A percentile compares a stretch with the other conserved stretches of the same genome.
phyloP scores from a whole-genome alignment of 2,113 vertebrate species.

The Muntiacus muntjak region DNA sequence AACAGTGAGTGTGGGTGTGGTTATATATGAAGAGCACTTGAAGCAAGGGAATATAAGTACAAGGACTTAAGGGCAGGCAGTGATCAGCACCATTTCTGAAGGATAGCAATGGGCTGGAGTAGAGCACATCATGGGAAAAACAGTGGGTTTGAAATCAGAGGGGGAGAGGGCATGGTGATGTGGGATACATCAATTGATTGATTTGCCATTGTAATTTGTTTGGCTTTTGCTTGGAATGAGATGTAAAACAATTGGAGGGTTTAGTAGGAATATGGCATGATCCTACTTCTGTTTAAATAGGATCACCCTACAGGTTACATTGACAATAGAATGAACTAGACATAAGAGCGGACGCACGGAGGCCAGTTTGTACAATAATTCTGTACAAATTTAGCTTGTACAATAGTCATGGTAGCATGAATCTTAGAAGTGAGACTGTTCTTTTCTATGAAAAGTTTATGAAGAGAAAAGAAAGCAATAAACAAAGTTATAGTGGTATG shows the following conservation, averaged over 20 bases:
- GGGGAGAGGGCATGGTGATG: background rate
- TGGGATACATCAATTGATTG: background rate
- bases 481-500: background rate
- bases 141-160: background rate
- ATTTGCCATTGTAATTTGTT: background rate
- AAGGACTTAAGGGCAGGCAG: background rate
- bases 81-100: background rate
- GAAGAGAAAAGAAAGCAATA: background rate
- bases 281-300: background rate
- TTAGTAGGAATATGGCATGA: background rate
- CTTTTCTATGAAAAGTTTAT: background rate
- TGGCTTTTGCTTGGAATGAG: background rate
- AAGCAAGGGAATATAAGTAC: background rate
- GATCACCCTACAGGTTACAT: background rate
- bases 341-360: background rate
- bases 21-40: too few relatives aligned
- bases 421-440: background rate
- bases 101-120: background rate
- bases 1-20: background rate
- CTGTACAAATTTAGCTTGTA: background rate
- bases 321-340: background rate
- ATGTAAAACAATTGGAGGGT: background rate
- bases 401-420: background rate
- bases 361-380: background rate
- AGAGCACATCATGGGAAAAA: background rate